Evolutionary conservation across 2,888 invertebrate genomes (phyloP).

Genomic region (Argyresthia albistria): DNA sequence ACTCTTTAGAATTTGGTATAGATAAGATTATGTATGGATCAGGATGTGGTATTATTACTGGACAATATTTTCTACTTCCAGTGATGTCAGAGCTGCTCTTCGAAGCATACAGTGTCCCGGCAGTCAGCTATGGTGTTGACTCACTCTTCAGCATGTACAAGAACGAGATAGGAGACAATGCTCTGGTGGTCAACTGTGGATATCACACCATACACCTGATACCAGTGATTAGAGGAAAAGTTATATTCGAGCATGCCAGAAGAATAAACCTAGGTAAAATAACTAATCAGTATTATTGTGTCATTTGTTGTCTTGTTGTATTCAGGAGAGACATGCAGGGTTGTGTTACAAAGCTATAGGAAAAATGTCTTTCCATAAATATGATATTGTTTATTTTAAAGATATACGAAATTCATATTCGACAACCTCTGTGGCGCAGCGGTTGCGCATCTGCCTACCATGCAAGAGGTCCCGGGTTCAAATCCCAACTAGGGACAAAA

Average conservation of each 20-base stretch:
- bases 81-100: conserved; percentile 96
- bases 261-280: conserved; percentile 83
- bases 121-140: conserved; percentile 90
- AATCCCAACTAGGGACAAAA: too few species aligned
- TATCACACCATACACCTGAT: conserved; percentile 92
- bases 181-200: conserved; percentile 87
- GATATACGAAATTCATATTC: too few species aligned
- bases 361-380: too few species aligned
- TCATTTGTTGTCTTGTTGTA: too few species aligned
- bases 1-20: too few species aligned
- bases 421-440: too few species aligned
- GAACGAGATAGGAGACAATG: conserved; percentile 74
- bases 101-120: conserved; percentile 92
- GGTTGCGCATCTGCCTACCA: too few species aligned
- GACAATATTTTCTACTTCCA: conserved; percentile 52
- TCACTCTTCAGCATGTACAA: conserved; percentile 82
- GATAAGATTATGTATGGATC: too few species aligned
- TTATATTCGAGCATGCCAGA: conserved; percentile 79
- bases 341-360: too few species aligned
- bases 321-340: too few species aligned
- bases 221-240: conserved; percentile 82
- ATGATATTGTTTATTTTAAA: too few species aligned
- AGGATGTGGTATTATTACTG: not conserved
- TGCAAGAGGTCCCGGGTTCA: too few species aligned
- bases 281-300: not conserved